These are phyloP conservation scores for Lottia gigantea DNA, from an alignment of 2,888 invertebrate species.

Conservation along the genomic window DNA sequence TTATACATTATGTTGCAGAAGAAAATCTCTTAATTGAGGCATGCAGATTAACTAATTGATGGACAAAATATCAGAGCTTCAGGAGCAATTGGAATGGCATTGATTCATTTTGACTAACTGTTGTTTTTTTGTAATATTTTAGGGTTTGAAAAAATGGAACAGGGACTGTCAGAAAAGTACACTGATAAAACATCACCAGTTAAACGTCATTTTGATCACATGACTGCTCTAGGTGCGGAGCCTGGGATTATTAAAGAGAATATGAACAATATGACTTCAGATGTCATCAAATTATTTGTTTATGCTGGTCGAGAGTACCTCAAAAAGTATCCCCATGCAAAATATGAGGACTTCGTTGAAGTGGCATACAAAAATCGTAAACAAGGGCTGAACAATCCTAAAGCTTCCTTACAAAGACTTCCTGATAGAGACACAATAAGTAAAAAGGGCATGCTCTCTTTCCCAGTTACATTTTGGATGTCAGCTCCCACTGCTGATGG, in stretches of 20 bases:
- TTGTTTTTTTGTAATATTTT: too few relatives aligned
- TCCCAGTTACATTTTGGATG: conserved; percentile 62
- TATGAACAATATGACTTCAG: conserved; percentile 60
- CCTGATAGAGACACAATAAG: conserved; percentile 40
- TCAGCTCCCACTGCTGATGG: conserved; percentile 91
- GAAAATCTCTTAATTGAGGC: too few relatives aligned
- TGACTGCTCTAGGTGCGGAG: conserved; percentile 54
- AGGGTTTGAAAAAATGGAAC: conserved; percentile 65
- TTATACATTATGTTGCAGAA: too few relatives aligned
- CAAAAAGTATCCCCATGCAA: conserved; percentile 45
- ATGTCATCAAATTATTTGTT: conserved; percentile 62
- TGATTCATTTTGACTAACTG: too few relatives aligned
- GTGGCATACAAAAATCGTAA: conserved; percentile 59
- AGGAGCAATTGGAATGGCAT: too few relatives aligned
- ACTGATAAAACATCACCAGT: conserved; percentile 57
- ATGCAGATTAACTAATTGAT: too few relatives aligned
- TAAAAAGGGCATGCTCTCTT: conserved; percentile 48
- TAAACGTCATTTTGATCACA: conserved; percentile 56
- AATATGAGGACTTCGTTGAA: conserved; percentile 47
- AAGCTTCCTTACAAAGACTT: conserved; percentile 51
- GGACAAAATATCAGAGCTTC: too few relatives aligned
- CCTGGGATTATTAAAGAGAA: conserved; percentile 49
- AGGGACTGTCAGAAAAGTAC: conserved; percentile 57
- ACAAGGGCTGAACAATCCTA: conserved; percentile 57
- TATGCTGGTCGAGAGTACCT: conserved; percentile 62